Conservation (phyloP, 2,888 invertebrate genomes). For the Sarcophaga carnaria region DNA sequence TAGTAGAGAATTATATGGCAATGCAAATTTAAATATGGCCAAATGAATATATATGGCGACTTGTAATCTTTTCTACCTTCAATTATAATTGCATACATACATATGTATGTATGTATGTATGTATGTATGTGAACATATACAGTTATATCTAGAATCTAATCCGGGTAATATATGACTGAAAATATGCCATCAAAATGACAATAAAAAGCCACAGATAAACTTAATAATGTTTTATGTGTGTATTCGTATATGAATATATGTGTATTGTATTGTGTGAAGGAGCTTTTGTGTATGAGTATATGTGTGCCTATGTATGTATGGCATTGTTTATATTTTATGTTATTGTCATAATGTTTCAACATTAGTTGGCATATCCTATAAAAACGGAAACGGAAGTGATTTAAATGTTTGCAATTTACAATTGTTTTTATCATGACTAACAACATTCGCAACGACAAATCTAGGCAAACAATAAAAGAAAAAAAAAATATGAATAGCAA, state of each 20-base stretch:
- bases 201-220: neutral
- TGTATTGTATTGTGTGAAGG: neutral
- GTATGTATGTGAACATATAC: neutral
- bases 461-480: slow-evolving; percentile 4
- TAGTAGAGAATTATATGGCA: neutral
- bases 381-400: slow-evolving; percentile 69
- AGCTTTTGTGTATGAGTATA: neutral
- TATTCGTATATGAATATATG: neutral
- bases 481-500: slow-evolving; percentile 27
- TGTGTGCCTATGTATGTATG: neutral
- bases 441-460: slow-evolving; percentile 36
- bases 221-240: neutral
- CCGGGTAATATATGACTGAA: slow-evolving; percentile 43
- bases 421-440: slow-evolving; percentile 57
- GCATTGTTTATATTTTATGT: slow-evolving; percentile 58
- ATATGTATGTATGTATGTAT: too few species aligned
- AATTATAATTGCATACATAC: neutral
- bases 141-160: slow-evolving; percentile 50
- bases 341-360: slow-evolving; percentile 67
- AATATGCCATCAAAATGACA: slow-evolving; percentile 40
- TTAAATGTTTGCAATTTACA: slow-evolving; percentile 69
- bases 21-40: slow-evolving; percentile 3
- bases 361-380: slow-evolving; percentile 65
- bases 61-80: neutral
- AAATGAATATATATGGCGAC: slow-evolving; percentile 14